These are phyloP conservation scores for Synaphobranchus kaupii DNA, from an alignment of 2,797 vertebrate species.

Conservation along the genomic window DNA sequence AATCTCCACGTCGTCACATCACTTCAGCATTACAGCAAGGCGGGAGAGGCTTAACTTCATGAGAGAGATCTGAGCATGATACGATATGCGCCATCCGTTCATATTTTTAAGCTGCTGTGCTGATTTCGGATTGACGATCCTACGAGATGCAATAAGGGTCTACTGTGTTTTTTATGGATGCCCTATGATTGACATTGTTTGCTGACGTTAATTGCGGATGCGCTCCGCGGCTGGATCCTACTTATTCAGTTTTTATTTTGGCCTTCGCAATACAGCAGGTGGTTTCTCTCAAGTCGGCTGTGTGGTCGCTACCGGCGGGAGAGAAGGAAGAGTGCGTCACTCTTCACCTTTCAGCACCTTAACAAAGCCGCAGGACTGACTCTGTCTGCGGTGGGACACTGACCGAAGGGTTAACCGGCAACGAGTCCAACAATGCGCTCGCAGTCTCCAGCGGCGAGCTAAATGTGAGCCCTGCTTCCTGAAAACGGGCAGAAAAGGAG, in stretches of 20 bases:
- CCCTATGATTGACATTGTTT: background rate
- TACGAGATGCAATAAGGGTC: background rate
- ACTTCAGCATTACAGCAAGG: background rate
- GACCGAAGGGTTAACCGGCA: background rate
- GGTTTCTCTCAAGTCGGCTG: background rate
- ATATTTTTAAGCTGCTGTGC: no score
- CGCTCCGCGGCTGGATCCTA: background rate
- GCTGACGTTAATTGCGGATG: background rate
- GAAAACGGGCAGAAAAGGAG: background rate
- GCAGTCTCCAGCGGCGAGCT: background rate
- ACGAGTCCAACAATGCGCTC: background rate
- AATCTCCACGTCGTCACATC: background rate
- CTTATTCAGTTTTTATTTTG: background rate
- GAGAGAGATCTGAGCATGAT: background rate
- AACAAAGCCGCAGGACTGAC: background rate
- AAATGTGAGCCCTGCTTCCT: background rate
- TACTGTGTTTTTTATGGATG: background rate
- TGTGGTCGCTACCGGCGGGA: background rate
- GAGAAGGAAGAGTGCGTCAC: background rate
- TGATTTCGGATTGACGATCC: no score
- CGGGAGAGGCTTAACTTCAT: background rate
- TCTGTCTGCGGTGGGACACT: background rate
- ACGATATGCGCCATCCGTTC: background rate
- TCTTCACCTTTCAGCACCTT: background rate
- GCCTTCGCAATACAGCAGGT: background rate